phyloP scores from a whole-genome alignment of 2,797 vertebrate species.

The Hybognathus amarus region DNA sequence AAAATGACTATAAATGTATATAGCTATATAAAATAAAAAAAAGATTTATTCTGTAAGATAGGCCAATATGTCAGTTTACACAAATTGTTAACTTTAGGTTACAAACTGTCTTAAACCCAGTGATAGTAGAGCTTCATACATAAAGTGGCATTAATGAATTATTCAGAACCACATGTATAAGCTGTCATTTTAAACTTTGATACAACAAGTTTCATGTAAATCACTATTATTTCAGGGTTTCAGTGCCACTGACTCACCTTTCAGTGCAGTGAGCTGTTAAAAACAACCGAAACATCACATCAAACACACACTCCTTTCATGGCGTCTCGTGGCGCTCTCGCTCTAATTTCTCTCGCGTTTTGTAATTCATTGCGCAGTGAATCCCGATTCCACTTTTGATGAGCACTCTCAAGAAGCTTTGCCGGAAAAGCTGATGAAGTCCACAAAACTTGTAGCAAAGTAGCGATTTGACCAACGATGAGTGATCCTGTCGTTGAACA shows the following conservation, averaged over 20 bases:
- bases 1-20: too few species aligned
- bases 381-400: background rate
- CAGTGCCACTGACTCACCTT: background rate
- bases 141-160: background rate
- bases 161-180: background rate
- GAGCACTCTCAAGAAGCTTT: conserved; percentile 11
- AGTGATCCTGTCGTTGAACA: conserved; percentile 56
- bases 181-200: background rate
- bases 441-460: conserved; percentile 20
- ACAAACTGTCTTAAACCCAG: background rate
- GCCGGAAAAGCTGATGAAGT: conserved; percentile 48
- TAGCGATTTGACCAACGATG: conserved; percentile 61
- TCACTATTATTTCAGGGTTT: background rate
- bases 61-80: background rate
- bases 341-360: conserved; percentile 58
- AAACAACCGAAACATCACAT: background rate
- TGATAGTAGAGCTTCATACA: background rate
- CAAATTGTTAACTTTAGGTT: background rate
- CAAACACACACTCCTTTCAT: background rate
- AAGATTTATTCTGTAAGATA: too few species aligned
- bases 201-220: background rate
- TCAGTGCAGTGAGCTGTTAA: background rate
- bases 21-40: too few species aligned
- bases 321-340: background rate
- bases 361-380: conserved; percentile 69